Percentiles rank a stretch among this genome's conserved stretches.
Conservation (phyloP, 1,140 invertebrate genomes). For the Adoxophyes honmai region DNA sequence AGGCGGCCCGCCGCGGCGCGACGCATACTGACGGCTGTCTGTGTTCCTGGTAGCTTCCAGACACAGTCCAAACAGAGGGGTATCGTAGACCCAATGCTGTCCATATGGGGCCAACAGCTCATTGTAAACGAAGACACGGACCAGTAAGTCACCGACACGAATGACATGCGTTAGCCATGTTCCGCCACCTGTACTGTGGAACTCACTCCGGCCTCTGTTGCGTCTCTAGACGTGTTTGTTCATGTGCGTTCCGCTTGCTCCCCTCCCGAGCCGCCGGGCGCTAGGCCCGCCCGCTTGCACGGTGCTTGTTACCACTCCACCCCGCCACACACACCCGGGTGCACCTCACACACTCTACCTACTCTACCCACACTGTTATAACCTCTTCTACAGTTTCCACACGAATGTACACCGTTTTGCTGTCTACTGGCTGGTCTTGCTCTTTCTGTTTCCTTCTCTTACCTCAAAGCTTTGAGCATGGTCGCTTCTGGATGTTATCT, state of each 20-base stretch:
- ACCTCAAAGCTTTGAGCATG: conserved; percentile 36
- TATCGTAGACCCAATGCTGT: conserved; percentile 97
- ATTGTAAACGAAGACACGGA: conserved; percentile 97
- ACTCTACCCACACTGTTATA: conserved; percentile 19
- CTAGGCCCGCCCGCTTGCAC: conserved; percentile 23
- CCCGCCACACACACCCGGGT: conserved; percentile 11
- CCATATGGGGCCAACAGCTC: conserved; percentile 97
- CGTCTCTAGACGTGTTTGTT: conserved; percentile 54
- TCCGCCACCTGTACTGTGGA: conserved; percentile 57
- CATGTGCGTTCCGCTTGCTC: conserved; percentile 43
- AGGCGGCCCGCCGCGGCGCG: conserved; percentile 19
- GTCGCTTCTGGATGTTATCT: conserved; percentile 26
- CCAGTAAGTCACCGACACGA: conserved; percentile 87
- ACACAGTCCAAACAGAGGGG: conserved; percentile 94
- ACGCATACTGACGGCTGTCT: conserved; percentile 51
- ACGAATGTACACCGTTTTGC: conserved; percentile 19
- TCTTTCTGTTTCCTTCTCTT: conserved; percentile 21
- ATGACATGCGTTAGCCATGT: conserved; percentile 56
- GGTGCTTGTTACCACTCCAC: conserved; percentile 24
- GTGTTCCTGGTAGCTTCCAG: conserved; percentile 89
- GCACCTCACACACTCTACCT: conserved; percentile 6
- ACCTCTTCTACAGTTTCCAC: conserved; percentile 18
- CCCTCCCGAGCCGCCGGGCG: neutral
- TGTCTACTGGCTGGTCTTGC: conserved; percentile 22
- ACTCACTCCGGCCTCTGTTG: conserved; percentile 50